Evolutionary conservation across 2,113 vertebrate species (phyloP), one percentile per base, ranked within the genome.

Genomic region (Climacteris rufus): DNA sequence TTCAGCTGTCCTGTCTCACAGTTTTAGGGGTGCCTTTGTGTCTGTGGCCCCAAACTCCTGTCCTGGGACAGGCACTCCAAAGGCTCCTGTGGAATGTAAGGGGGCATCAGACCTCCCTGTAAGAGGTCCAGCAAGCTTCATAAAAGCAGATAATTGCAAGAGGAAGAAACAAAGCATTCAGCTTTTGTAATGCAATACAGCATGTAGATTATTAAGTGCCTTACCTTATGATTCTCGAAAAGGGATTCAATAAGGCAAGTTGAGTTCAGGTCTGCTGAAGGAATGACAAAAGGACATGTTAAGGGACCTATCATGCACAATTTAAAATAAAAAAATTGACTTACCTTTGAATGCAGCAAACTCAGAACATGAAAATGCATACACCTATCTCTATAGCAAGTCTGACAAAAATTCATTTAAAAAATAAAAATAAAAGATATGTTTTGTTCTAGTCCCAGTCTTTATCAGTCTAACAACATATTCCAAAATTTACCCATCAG

Each of bases 1-100:
- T 28, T 31, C 1, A 4, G 24, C n/a, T 10, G 1, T 21, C 59
- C 37, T 25, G 30, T 11, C 45, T 40, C 35, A 19, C 2, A 0
- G 45, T 25, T 45, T 39, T 3, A 8, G 7, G 2, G 35, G 11
- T 47, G 39, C 6, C 61, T 77, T 30, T 45, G 42, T 69, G 83
- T 18, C 35, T 56, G 35, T 59, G 54, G 16, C n/a, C 52, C 56
- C 39, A 47, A 59, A 64, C 18, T 60, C 25, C 45, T 54, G 10
- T 37, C 44, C 33, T 20, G 33, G 17, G 22, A 18, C 40, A 52
- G 25, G 50, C 50, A 42, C 54, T 74, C 31, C 15, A 61, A 30
- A 57, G 37, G 8, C 21, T 91, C 59, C 7, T 63, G 16, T n/a
- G 37, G 23, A 65, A 14, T 37, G 7, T 6, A 52, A 24, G 14